A percentile compares a stretch with the other conserved stretches of the same genome.
Evolutionary conservation across 2,113 vertebrate genomes (phyloP).

Genomic region (Gasterosteus aculeatus): DNA sequence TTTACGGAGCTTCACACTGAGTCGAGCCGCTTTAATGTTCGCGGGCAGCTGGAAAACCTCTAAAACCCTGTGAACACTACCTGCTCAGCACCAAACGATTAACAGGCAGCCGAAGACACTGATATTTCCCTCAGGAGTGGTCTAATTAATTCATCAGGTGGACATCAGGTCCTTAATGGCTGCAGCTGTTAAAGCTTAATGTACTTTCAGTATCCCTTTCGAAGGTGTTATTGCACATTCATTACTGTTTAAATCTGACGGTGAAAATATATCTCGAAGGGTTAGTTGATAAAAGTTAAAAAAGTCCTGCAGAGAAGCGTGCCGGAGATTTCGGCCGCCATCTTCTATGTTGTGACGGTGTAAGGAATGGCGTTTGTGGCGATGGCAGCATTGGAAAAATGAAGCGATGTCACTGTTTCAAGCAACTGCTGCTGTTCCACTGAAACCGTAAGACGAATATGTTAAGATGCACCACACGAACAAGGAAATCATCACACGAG

Average conservation of each 20-base stretch:
- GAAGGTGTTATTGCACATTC: neutral
- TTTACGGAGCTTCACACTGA: neutral
- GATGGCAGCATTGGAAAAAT: neutral
- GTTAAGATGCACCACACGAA: neutral
- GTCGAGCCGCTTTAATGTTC: neutral
- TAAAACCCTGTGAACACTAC: neutral
- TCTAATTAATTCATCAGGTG: neutral
- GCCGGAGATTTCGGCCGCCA: neutral
- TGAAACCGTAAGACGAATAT: neutral
- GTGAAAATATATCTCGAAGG: neutral
- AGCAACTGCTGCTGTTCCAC: neutral
- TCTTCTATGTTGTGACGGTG: neutral
- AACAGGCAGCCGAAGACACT: neutral
- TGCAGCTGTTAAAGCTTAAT: neutral
- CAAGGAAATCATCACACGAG: neutral
- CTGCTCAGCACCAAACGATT: neutral
- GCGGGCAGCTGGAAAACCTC: neutral
- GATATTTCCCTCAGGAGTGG: constrained; percentile 3
- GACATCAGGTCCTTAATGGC: neutral
- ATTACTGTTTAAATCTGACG: neutral
- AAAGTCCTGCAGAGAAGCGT: neutral
- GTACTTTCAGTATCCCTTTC: neutral
- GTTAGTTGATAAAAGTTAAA: neutral
- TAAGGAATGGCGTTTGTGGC: neutral
- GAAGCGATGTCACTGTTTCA: neutral